These are phyloP conservation scores for Danaus chrysippus DNA, from an alignment of 2,888 invertebrate genomes.

Conservation along the genomic window DNA sequence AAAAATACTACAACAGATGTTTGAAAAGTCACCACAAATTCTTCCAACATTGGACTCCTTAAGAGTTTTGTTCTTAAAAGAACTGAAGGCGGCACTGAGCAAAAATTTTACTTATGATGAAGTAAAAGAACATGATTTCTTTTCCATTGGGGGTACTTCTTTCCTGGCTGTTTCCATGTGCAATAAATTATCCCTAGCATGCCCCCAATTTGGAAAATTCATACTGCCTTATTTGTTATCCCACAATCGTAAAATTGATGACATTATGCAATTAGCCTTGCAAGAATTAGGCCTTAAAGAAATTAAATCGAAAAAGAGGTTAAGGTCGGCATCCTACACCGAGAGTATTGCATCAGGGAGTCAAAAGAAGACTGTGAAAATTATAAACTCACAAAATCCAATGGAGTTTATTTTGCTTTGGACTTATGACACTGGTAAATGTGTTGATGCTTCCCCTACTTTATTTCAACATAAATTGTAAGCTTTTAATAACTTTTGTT, in stretches of 20 bases:
- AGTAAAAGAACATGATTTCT: slow-evolving; percentile 71
- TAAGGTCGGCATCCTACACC: slow-evolving; percentile 37
- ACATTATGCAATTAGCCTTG: slow-evolving; percentile 50
- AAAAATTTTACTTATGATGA: slow-evolving; percentile 50
- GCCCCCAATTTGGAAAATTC: slow-evolving; percentile 63
- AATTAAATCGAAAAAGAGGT: slow-evolving; percentile 41
- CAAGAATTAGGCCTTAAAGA: slow-evolving; percentile 45
- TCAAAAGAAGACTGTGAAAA: slow-evolving; percentile 35
- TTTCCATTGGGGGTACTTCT: slow-evolving; percentile 84
- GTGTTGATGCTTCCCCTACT: slow-evolving; percentile 89
- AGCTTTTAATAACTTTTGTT: slow-evolving; percentile 38
- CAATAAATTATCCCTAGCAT: slow-evolving; percentile 72
- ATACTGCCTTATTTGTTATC: slow-evolving; percentile 78
- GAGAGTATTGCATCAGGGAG: slow-evolving; percentile 25
- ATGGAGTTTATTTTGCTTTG: slow-evolving; percentile 69
- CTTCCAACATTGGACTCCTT: slow-evolving; percentile 43
- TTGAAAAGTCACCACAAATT: slow-evolving; percentile 42
- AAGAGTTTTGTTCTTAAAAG: slow-evolving; percentile 47
- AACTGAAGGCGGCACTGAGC: slow-evolving; percentile 46
- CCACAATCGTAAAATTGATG: slow-evolving; percentile 58
- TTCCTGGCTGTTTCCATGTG: slow-evolving; percentile 82
- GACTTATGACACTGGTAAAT: slow-evolving; percentile 85
- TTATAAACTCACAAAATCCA: slow-evolving; percentile 22
- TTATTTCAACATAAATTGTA: slow-evolving; percentile 70
- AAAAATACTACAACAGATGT: slow-evolving; percentile 60